A percentile compares a stretch with the other conserved stretches of the same genome.
Conservation (phyloP, 2,113 vertebrate species). For the Lota lota region DNA sequence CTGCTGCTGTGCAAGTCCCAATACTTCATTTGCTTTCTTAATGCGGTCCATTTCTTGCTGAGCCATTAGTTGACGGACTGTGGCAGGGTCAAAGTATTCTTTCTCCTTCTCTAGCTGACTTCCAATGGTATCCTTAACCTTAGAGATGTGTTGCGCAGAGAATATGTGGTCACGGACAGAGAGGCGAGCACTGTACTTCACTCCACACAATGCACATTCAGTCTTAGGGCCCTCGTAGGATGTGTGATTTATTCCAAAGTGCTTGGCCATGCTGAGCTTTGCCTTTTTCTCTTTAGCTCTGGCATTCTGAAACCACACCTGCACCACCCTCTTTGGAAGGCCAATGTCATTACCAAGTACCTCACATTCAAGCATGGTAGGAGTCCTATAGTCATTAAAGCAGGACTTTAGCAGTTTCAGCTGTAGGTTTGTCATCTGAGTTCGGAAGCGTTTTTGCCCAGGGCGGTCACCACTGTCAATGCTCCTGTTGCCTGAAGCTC, state of each 20-base stretch:
- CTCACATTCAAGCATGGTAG: conserved; percentile 99
- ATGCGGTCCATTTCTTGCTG: conserved; percentile 99
- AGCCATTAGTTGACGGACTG: conserved; percentile 97
- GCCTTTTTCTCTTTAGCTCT: conserved; percentile 98
- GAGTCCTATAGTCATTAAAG: conserved; percentile 98
- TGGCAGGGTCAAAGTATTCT: conserved; percentile 98
- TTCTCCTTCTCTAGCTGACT: conserved; percentile 98
- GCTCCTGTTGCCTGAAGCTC: conserved; percentile 87
- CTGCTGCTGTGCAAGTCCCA: conserved; percentile 91
- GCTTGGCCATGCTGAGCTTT: conserved; percentile 99
- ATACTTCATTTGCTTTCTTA: conserved; percentile 98
- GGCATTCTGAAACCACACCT: conserved; percentile 99
- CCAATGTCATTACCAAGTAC: conserved; percentile 99
- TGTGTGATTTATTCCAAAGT: conserved; percentile 98
- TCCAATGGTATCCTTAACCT: conserved; percentile 98
- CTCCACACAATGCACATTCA: conserved; percentile 97
- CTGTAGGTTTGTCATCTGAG: conserved; percentile 98
- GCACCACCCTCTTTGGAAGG: conserved; percentile 99
- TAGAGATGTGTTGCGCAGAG: conserved; percentile 97
- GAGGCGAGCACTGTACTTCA: conserved; percentile 97
- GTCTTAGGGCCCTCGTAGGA: conserved; percentile 98
- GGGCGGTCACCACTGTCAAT: conserved; percentile 91
- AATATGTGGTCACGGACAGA: conserved; percentile 99
- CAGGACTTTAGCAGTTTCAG: conserved; percentile 97
- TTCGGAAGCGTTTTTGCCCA: conserved; percentile 97